Base-by-base conservation (phyloP, 1,140 invertebrate genomes). In the Drosophila varians region DNA sequence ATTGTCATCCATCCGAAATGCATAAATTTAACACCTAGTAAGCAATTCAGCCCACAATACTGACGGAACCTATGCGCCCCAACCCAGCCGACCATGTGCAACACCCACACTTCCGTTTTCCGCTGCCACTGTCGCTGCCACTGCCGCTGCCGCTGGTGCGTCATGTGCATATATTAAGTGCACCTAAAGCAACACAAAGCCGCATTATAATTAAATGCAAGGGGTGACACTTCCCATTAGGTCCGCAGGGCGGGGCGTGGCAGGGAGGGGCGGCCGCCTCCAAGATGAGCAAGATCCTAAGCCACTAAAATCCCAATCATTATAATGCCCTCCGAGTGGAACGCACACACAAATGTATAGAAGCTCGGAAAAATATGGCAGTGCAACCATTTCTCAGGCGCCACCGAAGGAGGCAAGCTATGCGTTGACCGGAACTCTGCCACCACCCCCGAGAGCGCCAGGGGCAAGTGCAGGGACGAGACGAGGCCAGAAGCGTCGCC, bases 11-110 rank as follows among this genome's bases (percentile, higher is more conserved):
- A 86, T 87, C 77, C 80, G 82, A 86, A 86, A 86, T 87, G 82
- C 82, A 86, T 86, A 87, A 87, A 86, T 86, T 86, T 86, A 86
- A 87, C 82, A 86, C 82, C 82, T 86, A 87, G 62, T 87, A 77
- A 87, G 82, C 77, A 87, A 80, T 77, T 76, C 69, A 26, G 1
- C 9, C 38, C 64, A 45, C 46, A 53, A 82, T 56, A 70, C 34
- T 52, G 57, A 48, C 42, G 57, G 58, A 74, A 86, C 77, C 82
- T 82, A 74, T 74, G 42, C 60, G 42, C 34, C 56, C n/a, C n/a
- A n/a, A 60, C 48, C 55, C 23, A 28, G 48, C 61, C 65, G 55
- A 82, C 82, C 87, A 77, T 86, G 82, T 82, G 82, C 83, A 86
- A 87, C 82, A 86, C 82, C 77, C 82, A 86, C 82, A 86, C 82